A percentile compares a stretch with the other conserved stretches of the same genome.
Conservation (phyloP, 2,797 vertebrate species). For the Helicolenus hilgendorfi region DNA sequence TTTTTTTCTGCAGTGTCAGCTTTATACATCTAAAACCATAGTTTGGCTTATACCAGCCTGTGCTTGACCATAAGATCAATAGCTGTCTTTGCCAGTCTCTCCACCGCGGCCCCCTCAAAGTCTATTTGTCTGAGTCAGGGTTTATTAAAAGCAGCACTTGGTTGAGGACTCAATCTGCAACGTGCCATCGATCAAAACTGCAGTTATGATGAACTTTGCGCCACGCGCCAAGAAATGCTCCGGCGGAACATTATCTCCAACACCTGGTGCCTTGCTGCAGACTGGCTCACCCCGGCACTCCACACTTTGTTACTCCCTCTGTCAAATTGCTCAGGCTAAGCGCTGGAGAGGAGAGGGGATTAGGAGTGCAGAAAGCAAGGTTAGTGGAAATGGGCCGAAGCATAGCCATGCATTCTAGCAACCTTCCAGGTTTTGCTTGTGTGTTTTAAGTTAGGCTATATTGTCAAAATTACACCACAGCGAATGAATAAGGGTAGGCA, state of each 20-base stretch:
- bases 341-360: constrained; percentile 34
- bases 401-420: not conserved
- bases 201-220: constrained; percentile 72
- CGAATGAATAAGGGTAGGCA: not conserved
- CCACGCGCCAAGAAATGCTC: constrained; percentile 66
- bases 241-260: constrained; percentile 69
- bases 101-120: constrained; percentile 57
- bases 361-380: constrained; percentile 48
- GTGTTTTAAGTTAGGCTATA: not conserved
- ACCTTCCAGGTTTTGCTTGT: not conserved
- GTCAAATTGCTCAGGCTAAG: constrained; percentile 67
- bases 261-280: constrained; percentile 75
- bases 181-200: constrained; percentile 82
- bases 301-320: constrained; percentile 63
- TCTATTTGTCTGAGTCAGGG: constrained; percentile 78
- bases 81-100: constrained; percentile 75
- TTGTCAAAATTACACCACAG: not conserved
- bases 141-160: constrained; percentile 81
- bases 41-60: constrained; percentile 66
- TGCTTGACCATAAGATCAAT: constrained; percentile 75
- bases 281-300: constrained; percentile 60
- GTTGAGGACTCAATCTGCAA: constrained; percentile 83
- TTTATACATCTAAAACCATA: constrained; percentile 59
- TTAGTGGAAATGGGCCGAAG: constrained; percentile 41
- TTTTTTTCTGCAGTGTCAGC: constrained; percentile 51